Evolutionary conservation across 2,888 invertebrate genomes (phyloP).

Genomic region (Trisateles emortualis): DNA sequence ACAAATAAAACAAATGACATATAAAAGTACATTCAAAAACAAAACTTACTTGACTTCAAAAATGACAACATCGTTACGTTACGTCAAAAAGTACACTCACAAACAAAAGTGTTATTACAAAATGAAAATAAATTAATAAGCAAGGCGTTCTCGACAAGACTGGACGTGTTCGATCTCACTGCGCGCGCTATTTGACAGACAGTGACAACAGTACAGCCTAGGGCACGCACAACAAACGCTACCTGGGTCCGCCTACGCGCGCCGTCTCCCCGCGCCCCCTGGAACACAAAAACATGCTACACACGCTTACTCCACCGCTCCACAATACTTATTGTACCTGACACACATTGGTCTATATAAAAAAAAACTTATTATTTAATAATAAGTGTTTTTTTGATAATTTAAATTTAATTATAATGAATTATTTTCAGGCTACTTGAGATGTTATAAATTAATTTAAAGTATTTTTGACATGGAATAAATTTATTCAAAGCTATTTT

Average conservation of each 20-base stretch:
- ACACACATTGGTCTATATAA: no score
- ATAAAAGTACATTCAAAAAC: not conserved
- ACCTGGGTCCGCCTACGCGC: constrained; percentile 83
- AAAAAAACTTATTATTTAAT: no score
- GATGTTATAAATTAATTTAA: no score
- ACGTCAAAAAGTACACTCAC: constrained; percentile 14
- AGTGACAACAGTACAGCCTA: constrained; percentile 87
- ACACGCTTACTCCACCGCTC: constrained; percentile 74
- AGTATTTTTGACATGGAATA: no score
- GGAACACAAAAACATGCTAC: constrained; percentile 86
- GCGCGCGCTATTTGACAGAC: constrained; percentile 83
- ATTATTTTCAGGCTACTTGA: no score
- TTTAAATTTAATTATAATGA: no score
- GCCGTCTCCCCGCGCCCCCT: constrained; percentile 82
- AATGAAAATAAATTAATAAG: constrained; percentile 21
- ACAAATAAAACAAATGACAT: not conserved
- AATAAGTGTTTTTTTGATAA: no score
- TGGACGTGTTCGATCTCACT: constrained; percentile 81
- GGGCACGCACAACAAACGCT: constrained; percentile 87
- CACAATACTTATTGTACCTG: constrained; percentile 38
- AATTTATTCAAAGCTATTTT: no score
- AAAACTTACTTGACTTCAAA: constrained; percentile 14
- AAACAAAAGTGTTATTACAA: constrained; percentile 22
- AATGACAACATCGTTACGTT: constrained; percentile 8
- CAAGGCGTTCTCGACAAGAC: constrained; percentile 55